A percentile compares a stretch with the other conserved stretches of the same genome.
These are phyloP conservation scores for Athalia cordata DNA, from an alignment of 2,888 invertebrate species.

Conservation along the genomic window DNA sequence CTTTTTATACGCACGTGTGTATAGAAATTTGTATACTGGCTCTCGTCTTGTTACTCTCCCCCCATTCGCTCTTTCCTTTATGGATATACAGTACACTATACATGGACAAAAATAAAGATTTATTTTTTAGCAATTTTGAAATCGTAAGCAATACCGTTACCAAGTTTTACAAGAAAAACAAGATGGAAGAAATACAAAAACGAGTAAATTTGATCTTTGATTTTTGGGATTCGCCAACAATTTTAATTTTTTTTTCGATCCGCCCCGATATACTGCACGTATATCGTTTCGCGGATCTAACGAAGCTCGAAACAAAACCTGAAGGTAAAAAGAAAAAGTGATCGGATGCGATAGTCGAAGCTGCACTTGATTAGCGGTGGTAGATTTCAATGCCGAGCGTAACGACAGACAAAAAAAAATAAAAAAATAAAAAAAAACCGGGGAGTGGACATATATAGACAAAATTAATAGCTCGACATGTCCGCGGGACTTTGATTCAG, in stretches of 20 bases:
- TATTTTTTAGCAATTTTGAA: too few relatives aligned
- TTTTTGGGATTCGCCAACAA: too few relatives aligned
- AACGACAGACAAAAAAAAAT: too few relatives aligned
- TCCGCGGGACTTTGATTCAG: slow-evolving; percentile 1
- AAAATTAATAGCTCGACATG: slow-evolving; percentile 32
- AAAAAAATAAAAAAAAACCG: too few relatives aligned
- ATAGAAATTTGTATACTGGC: not conserved
- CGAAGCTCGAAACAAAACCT: slow-evolving; percentile 24
- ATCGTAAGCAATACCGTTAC: too few relatives aligned
- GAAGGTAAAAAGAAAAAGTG: slow-evolving; percentile 30
- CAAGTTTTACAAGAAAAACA: too few relatives aligned
- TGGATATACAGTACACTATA: too few relatives aligned
- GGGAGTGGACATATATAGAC: not conserved
- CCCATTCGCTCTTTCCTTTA: not conserved
- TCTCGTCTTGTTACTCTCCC: not conserved
- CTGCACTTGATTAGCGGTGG: slow-evolving; percentile 44
- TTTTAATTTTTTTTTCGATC: too few relatives aligned
- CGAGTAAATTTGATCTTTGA: too few relatives aligned
- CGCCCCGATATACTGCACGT: too few relatives aligned
- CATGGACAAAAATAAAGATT: too few relatives aligned
- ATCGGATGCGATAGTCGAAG: slow-evolving; percentile 41
- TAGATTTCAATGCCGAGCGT: slow-evolving; percentile 29
- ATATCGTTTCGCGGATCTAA: slow-evolving; percentile 35
- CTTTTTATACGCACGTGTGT: not conserved
- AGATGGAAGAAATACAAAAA: too few relatives aligned